Evolutionary conservation across 2,797 vertebrate species (phyloP).

Genomic region (Columba guinea): DNA sequence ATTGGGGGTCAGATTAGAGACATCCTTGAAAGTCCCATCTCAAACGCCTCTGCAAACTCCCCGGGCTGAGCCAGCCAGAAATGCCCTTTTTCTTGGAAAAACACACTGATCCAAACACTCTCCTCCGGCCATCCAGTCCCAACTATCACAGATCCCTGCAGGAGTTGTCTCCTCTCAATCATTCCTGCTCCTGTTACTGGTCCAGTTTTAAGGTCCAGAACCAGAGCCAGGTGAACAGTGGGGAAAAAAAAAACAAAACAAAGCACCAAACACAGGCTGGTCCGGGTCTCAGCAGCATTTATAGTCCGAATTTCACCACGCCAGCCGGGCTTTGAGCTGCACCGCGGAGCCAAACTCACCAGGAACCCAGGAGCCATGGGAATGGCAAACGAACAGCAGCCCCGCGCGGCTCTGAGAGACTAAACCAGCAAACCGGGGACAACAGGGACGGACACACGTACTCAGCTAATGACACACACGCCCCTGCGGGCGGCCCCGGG

Average conservation of each 20-base stretch:
- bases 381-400: neutral
- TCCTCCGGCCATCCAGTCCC: neutral
- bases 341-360: fast-evolving
- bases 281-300: neutral
- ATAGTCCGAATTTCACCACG: neutral
- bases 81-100: neutral
- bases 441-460: neutral
- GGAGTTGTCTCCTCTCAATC: neutral
- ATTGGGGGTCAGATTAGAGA: neutral
- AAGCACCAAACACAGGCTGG: too few relatives aligned
- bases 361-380: neutral
- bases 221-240: neutral
- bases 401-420: neutral
- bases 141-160: neutral
- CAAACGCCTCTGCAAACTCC: neutral
- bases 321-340: neutral
- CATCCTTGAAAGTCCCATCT: neutral
- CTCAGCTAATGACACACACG: neutral
- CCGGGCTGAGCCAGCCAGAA: neutral
- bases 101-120: neutral
- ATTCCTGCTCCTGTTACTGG: neutral
- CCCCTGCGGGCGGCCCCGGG: neutral
- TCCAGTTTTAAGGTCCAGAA: neutral
- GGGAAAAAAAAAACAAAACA: neutral
- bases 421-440: neutral